Conservation (phyloP, 2,888 invertebrate species). For the Cheiracanthium punctorium region DNA sequence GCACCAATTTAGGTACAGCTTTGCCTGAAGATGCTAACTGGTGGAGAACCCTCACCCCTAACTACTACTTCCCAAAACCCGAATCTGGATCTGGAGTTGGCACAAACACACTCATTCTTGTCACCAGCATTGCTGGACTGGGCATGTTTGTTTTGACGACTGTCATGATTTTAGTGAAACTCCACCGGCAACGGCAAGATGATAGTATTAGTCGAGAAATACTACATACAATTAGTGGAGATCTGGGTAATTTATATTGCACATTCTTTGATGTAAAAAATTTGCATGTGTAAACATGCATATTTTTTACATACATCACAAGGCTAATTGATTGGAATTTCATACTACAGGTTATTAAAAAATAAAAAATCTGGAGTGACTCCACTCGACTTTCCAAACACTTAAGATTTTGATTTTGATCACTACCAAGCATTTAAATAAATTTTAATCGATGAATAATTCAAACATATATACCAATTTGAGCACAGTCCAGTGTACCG, state of each 20-base stretch:
- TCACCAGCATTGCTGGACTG: slow-evolving; percentile 79
- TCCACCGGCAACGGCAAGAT: slow-evolving; percentile 61
- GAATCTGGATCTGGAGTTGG: slow-evolving; percentile 59
- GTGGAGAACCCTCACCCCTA: slow-evolving; percentile 83
- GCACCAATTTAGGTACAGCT: slow-evolving; percentile 48
- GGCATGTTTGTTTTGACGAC: slow-evolving; percentile 71
- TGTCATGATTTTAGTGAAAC: slow-evolving; percentile 68
- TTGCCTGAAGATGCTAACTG: slow-evolving; percentile 74
- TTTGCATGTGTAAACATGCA: too few species aligned
- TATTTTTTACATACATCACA: too few species aligned
- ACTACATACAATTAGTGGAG: slow-evolving; percentile 82
- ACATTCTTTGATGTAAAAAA: too few species aligned
- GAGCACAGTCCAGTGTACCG: too few species aligned
- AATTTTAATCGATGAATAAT: too few species aligned
- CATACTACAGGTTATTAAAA: too few species aligned
- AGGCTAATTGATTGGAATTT: too few species aligned
- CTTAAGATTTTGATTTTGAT: too few species aligned
- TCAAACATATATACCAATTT: too few species aligned
- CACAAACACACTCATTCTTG: slow-evolving; percentile 71
- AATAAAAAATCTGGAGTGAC: too few species aligned
- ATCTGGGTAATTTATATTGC: slow-evolving; percentile 81
- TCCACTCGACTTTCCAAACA: too few species aligned
- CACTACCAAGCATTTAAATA: too few species aligned
- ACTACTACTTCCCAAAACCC: slow-evolving; percentile 83
- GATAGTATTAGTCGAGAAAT: slow-evolving; percentile 64